Conservation (phyloP, 2,888 invertebrate genomes). For the Brachyptera putata region DNA sequence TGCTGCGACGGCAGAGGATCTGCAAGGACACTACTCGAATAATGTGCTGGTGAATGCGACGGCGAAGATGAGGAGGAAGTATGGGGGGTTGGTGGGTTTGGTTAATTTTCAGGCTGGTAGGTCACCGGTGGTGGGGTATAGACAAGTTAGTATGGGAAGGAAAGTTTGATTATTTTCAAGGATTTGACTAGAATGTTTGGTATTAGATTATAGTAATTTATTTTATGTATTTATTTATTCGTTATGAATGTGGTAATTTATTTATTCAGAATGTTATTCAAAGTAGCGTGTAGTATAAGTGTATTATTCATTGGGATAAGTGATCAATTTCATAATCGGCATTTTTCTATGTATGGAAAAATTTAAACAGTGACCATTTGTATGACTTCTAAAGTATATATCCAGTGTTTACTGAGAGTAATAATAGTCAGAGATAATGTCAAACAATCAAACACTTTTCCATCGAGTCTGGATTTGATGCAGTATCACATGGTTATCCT, state of each 20-base stretch:
- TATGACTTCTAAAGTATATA: too few relatives aligned
- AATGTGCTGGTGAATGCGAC: slow-evolving; percentile 7
- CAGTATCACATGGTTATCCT: too few relatives aligned
- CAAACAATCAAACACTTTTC: too few relatives aligned
- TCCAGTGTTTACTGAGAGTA: too few relatives aligned
- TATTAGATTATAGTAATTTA: background rate
- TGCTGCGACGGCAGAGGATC: slow-evolving; percentile 6
- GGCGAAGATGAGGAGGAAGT: slow-evolving; percentile 13
- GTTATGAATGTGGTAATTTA: background rate
- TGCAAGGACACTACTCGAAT: slow-evolving; percentile 27
- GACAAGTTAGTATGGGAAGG: background rate
- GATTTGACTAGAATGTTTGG: background rate
- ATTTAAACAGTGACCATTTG: too few relatives aligned
- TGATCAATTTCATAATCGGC: too few relatives aligned
- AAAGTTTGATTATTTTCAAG: background rate
- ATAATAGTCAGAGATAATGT: too few relatives aligned
- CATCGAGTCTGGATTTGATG: too few relatives aligned
- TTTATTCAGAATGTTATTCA: too few relatives aligned
- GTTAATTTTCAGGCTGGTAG: background rate
- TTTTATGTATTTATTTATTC: background rate
- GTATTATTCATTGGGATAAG: too few relatives aligned
- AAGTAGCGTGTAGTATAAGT: too few relatives aligned
- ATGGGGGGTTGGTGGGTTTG: background rate
- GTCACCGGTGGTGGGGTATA: background rate
- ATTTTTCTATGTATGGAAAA: too few relatives aligned